These are phyloP conservation scores for Fringilla coelebs DNA, from an alignment of 2,797 vertebrate species.

Conservation along the genomic window DNA sequence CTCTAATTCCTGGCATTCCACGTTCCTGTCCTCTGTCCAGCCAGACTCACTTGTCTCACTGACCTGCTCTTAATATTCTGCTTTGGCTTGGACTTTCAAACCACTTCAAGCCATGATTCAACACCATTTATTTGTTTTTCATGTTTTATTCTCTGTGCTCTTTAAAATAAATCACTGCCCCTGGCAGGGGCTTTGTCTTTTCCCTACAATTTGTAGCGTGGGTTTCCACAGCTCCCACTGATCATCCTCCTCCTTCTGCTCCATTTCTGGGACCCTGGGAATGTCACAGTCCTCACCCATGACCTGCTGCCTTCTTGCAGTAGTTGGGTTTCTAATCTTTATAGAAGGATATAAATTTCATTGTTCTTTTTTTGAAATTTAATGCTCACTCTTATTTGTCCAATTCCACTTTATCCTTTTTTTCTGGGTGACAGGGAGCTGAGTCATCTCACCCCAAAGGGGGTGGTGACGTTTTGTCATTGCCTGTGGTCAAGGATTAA, in stretches of 20 bases:
- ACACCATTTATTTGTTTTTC: background rate
- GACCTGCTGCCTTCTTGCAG: background rate
- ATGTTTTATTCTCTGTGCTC: background rate
- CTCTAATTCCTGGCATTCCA: background rate
- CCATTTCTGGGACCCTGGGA: background rate
- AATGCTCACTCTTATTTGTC: background rate
- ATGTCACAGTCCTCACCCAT: background rate
- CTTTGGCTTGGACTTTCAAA: background rate
- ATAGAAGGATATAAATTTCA: background rate
- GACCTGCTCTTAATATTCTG: background rate
- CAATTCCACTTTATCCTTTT: background rate
- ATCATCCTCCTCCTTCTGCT: background rate
- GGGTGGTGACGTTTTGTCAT: background rate
- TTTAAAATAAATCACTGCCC: background rate
- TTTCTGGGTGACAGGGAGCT: background rate
- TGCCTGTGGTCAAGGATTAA: background rate
- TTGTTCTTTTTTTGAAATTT: background rate
- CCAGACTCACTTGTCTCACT: constrained; percentile 32
- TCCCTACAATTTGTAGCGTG: accelerated
- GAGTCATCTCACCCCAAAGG: background rate
- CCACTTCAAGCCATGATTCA: background rate
- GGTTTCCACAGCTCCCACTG: background rate
- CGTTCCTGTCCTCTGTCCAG: constrained; percentile 14
- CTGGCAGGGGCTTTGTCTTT: background rate
- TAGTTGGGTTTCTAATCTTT: background rate